Percentiles rank a stretch among this genome's conserved stretches.
phyloP scores from a whole-genome alignment of 2,797 vertebrate species.

The Pseudopleuronectes americanus region DNA sequence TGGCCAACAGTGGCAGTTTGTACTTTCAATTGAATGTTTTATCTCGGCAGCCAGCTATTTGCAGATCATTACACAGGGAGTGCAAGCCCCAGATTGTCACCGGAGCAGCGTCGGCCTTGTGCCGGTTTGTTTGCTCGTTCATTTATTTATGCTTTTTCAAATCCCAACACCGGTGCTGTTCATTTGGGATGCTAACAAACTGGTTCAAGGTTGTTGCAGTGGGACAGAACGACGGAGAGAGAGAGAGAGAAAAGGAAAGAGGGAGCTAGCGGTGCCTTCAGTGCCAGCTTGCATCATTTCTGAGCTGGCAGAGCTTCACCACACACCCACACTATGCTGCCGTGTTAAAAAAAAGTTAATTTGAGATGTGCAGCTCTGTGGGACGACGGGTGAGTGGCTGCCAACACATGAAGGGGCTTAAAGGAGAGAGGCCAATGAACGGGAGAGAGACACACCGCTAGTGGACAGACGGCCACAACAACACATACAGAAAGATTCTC shows the following conservation, averaged over 20 bases:
- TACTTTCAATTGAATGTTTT: constrained; percentile 74
- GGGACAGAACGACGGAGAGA: constrained; percentile 37
- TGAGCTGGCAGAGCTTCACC: constrained; percentile 63
- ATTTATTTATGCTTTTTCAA: constrained; percentile 83
- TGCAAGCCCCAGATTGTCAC: constrained; percentile 68
- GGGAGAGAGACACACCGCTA: constrained; percentile 37
- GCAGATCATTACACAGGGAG: constrained; percentile 79
- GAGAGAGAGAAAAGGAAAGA: constrained; percentile 12
- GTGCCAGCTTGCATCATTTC: constrained; percentile 73
- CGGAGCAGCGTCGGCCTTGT: constrained; percentile 58
- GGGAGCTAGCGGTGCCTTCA: constrained; percentile 32
- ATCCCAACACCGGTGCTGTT: constrained; percentile 68
- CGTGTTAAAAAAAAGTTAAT: constrained; percentile 76
- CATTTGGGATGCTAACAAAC: constrained; percentile 79
- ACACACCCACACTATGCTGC: constrained; percentile 57
- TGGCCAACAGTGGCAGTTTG: constrained; percentile 66
- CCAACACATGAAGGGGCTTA: constrained; percentile 61
- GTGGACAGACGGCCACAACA: constrained; percentile 27
- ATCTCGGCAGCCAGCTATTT: constrained; percentile 82
- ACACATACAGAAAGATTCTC: not conserved
- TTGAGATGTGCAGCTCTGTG: constrained; percentile 68
- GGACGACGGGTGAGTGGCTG: constrained; percentile 56
- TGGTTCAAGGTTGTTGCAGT: constrained; percentile 76
- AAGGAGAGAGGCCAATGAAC: constrained; percentile 54
- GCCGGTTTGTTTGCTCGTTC: constrained; percentile 78